Conservation (phyloP, 2,888 invertebrate species). For the Serrognathus titanus region DNA sequence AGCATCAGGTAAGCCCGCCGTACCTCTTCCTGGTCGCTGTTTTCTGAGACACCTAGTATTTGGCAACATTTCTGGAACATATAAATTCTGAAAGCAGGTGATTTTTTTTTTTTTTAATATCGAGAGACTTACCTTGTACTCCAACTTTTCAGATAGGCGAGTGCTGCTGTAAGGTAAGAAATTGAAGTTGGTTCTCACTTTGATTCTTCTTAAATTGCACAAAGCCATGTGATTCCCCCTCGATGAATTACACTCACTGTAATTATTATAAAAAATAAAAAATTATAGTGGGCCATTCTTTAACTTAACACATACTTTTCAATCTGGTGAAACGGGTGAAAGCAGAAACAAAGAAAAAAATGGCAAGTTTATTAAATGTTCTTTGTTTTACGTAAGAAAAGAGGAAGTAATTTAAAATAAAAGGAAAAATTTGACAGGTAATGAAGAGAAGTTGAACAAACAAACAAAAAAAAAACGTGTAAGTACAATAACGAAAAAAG, state of each 20-base stretch:
- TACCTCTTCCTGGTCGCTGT: constrained; percentile 70
- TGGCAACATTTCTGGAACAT: constrained; percentile 63
- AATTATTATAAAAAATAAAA: background rate
- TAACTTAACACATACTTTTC: too few relatives aligned
- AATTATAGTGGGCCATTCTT: background rate
- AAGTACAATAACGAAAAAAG: too few relatives aligned
- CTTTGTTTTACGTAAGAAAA: too few relatives aligned
- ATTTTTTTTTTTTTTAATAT: background rate
- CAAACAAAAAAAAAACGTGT: too few relatives aligned
- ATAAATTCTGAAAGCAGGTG: constrained; percentile 5
- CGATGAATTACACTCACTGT: too few relatives aligned
- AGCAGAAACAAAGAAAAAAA: too few relatives aligned
- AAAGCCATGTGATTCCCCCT: constrained; percentile 7
- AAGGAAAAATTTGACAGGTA: too few relatives aligned
- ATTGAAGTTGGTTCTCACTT: background rate
- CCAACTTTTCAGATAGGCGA: constrained; percentile 11
- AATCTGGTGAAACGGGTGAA: too few relatives aligned
- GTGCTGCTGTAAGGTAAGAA: background rate
- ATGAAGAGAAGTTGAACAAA: too few relatives aligned
- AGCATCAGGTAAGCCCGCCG: constrained; percentile 69
- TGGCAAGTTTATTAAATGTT: too few relatives aligned
- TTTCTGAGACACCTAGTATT: constrained; percentile 61
- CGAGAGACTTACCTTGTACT: constrained; percentile 20
- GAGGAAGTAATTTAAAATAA: too few relatives aligned
- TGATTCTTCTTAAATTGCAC: constrained; percentile 14